Base-by-base conservation (phyloP, 1,140 invertebrate species). In the Nasonia longicornis region DNA sequence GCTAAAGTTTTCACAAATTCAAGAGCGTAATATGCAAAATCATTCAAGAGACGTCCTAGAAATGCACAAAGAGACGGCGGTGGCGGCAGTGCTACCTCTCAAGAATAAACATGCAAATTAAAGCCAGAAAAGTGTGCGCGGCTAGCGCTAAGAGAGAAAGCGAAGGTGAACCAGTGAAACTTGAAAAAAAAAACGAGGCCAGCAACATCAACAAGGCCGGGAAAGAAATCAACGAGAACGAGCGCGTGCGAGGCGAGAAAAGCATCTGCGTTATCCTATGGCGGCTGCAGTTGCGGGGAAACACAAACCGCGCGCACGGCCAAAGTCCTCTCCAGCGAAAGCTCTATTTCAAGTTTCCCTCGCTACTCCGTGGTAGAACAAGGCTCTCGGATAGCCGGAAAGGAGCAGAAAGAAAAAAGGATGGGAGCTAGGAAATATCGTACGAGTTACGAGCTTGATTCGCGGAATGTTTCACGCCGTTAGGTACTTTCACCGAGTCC, bases 331-430 rank as follows among this genome's bases (percentile, higher is more conserved):
- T 67, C 10, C 20, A 20, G n/a, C 22, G 29, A 8, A 58, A 72
- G 67, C 31, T 71, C n/a, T 72, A 72, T 72, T 71, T 79, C 29
- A 63, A 64, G 29, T 42, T 63, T 79, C 29, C 48, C 3, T n/a
- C 29, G 67, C 29, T 52, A 20, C 48, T 58, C 8, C 8, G 0
- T n/a, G n/a, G 52, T 58, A 78, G 72, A 48, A 79, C 69, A 52
- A 20, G 52, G 22, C 20, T 69, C 64, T 69, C 42, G 35, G 12
- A 77, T 52, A 70, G 29, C 22, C 31, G 7, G 26, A 29, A 66
- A 52, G 48, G 16, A 20, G 20, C 38, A 42, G 16, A 3, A 16
- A 11, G 2, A 45, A n/a, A 38, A n/a, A 38, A n/a, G 7, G 31
- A 76, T 2, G n/a, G 11, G 22, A 26, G 26, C 26, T 26, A 26